Evolutionary conservation across 2,113 vertebrate genomes (phyloP).

Genomic region (Phalacrocorax aristotelis): DNA sequence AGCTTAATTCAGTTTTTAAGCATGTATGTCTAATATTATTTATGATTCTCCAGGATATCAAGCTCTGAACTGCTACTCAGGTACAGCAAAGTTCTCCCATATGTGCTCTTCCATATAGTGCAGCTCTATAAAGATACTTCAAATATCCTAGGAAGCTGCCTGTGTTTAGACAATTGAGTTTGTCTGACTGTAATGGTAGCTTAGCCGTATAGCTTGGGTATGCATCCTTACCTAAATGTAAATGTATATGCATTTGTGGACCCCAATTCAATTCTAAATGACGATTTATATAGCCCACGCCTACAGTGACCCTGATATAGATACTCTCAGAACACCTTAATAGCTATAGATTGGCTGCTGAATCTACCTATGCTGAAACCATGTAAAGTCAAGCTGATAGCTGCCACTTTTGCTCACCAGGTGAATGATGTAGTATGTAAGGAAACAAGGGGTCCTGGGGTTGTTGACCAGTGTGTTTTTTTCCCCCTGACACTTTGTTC

Average conservation of each 20-base stretch:
- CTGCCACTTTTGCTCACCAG: not conserved
- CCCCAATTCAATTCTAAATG: not conserved
- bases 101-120: not conserved
- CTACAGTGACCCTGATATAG: not conserved
- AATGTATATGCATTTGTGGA: not conserved
- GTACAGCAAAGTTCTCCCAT: not conserved
- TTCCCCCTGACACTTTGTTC: not conserved
- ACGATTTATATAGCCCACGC: not conserved
- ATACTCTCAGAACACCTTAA: not conserved
- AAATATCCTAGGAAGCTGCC: not conserved
- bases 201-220: not conserved
- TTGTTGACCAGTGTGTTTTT: not conserved
- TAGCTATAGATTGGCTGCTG: not conserved
- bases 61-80: not conserved
- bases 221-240: not conserved
- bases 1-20: not conserved
- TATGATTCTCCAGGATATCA: not conserved
- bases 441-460: accelerated
- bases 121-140: not conserved
- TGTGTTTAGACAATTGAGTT: not conserved
- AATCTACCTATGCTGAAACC: not conserved
- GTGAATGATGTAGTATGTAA: not conserved
- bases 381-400: not conserved
- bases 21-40: not conserved
- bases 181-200: not conserved